These are phyloP conservation scores for Calameuta pallipes DNA, from an alignment of 2,888 invertebrate species.

Conservation along the genomic window DNA sequence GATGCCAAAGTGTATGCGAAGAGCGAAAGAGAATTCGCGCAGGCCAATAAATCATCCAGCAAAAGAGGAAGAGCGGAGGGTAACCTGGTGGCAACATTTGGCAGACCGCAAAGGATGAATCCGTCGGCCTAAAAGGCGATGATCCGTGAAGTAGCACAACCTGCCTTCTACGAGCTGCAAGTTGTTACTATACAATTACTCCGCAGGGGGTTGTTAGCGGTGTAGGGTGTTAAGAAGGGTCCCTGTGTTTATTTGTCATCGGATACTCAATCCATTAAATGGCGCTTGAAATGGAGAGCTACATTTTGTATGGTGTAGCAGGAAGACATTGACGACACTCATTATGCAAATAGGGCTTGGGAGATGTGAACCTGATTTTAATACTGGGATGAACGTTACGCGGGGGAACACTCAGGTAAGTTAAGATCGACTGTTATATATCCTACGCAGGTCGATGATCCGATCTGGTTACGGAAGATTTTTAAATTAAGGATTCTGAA, in stretches of 20 bases:
- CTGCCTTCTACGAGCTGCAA: slow-evolving; percentile 31
- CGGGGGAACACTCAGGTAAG: not conserved
- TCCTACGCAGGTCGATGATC: not conserved
- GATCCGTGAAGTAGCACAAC: slow-evolving; percentile 46
- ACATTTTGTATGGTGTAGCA: not conserved
- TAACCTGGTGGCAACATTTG: slow-evolving; percentile 29
- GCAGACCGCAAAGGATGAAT: slow-evolving; percentile 24
- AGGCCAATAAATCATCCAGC: not conserved
- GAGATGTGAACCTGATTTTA: not conserved
- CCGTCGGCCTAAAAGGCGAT: slow-evolving; percentile 32
- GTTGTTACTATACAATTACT: slow-evolving; percentile 49
- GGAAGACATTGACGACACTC: not conserved
- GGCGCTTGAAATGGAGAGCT: slow-evolving; percentile 17
- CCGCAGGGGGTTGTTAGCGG: slow-evolving; percentile 46
- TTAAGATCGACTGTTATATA: not conserved
- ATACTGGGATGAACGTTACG: not conserved
- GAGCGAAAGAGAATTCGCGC: not conserved
- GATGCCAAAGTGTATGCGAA: not conserved
- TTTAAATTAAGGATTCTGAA: not conserved
- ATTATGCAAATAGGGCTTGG: not conserved
- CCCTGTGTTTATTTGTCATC: slow-evolving; percentile 41
- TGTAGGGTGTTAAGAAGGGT: slow-evolving; percentile 11
- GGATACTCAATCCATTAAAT: slow-evolving; percentile 46
- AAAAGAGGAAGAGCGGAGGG: slow-evolving; percentile 6
- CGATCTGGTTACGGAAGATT: not conserved